Conservation (phyloP, 2,797 vertebrate species). For the Fistularia tabacaria region DNA sequence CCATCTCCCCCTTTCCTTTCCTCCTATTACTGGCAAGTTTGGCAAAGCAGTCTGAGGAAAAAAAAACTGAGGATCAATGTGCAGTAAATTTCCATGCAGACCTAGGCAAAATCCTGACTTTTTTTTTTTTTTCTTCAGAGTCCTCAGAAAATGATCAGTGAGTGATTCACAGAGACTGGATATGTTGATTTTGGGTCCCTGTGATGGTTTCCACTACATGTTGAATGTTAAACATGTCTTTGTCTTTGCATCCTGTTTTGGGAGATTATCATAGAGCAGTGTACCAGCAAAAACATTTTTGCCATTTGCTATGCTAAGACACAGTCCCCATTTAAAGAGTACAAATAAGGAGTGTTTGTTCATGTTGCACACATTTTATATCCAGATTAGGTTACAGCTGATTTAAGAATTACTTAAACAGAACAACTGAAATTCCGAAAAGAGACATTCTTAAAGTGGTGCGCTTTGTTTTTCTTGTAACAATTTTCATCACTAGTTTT, state of each 20-base stretch:
- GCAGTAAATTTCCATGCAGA: constrained; percentile 74
- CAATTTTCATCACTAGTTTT: too few species aligned
- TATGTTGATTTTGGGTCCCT: constrained; percentile 39
- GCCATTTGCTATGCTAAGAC: constrained; percentile 65
- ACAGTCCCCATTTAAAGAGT: constrained; percentile 11
- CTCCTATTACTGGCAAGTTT: constrained; percentile 73
- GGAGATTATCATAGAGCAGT: constrained; percentile 42
- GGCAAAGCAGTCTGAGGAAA: constrained; percentile 65
- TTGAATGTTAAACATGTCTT: constrained; percentile 31
- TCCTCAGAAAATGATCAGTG: too few species aligned
- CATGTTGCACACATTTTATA: too few species aligned
- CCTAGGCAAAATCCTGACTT: constrained; percentile 61
- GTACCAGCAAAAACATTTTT: constrained; percentile 44
- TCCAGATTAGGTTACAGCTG: too few species aligned
- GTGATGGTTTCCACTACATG: constrained; percentile 21
- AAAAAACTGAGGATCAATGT: constrained; percentile 71
- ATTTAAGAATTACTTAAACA: constrained; percentile 36
- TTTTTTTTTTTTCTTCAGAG: constrained; percentile 24
- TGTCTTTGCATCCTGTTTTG: constrained; percentile 40
- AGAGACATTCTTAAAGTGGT: background rate
- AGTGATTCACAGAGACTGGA: background rate
- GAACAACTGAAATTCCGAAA: constrained; percentile 12
- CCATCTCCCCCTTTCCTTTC: constrained; percentile 67
- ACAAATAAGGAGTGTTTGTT: too few species aligned
- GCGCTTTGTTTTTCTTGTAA: constrained; percentile 2